Evolutionary conservation across 2,113 vertebrate genomes (phyloP).

Genomic region (Halichoerus grypus): DNA sequence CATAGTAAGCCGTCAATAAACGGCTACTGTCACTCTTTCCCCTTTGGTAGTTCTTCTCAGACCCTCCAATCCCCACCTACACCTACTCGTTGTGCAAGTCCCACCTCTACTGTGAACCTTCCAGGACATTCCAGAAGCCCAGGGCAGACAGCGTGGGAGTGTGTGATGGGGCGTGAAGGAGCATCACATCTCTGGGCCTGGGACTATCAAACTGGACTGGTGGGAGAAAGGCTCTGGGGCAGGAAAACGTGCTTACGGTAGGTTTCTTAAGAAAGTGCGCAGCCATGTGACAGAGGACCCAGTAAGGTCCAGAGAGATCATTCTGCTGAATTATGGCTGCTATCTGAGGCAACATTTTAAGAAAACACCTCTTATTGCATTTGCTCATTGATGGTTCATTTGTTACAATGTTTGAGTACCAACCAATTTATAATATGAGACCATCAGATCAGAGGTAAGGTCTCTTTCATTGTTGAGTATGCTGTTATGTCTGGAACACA

Average conservation of each 20-base stretch:
- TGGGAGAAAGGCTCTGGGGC: not conserved
- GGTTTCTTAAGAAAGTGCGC: not conserved
- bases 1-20: not conserved
- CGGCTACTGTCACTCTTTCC: not conserved
- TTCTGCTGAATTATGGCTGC: not conserved
- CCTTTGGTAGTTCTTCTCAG: not conserved
- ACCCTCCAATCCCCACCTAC: not conserved
- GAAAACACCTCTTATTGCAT: not conserved
- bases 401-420: not conserved
- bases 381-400: not conserved
- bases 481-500: not conserved
- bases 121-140: constrained; percentile 12
- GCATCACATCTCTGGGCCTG: not conserved
- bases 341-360: not conserved
- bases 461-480: not conserved
- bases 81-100: not conserved
- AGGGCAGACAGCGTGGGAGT: not conserved
- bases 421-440: not conserved
- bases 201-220: not conserved
- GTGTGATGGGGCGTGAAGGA: not conserved
- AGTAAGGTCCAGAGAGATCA: not conserved
- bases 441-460: not conserved
- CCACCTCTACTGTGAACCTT: not conserved
- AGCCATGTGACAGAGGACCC: not conserved
- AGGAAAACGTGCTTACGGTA: not conserved